Conservation (phyloP, 2,113 vertebrate genomes). For the Felis catus region F.catus_Fca126_mat1.0 CM031418.1:75971001-75971500, state of each 20-base stretch:
- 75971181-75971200: not conserved
- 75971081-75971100: not conserved
- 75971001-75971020: not conserved
- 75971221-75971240: not conserved
- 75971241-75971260: not conserved
- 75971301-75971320: not conserved
- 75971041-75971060: not conserved
- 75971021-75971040: not conserved
- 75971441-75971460: not conserved
- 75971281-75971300: not conserved
- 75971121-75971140: not conserved
- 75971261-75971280: slow-evolving; percentile 31
- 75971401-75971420: not conserved
- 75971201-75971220: not conserved
- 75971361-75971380: not conserved
- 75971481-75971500: not conserved
- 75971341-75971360: not conserved
- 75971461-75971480: not conserved
- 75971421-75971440: not conserved
- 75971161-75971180: not conserved
- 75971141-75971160: not conserved
- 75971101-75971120: not conserved
- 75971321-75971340: not conserved
- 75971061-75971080: not conserved
- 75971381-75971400: not conserved